Base-by-base conservation (phyloP, 1,140 invertebrate genomes). In the Globodera rostochiensis region DNA sequence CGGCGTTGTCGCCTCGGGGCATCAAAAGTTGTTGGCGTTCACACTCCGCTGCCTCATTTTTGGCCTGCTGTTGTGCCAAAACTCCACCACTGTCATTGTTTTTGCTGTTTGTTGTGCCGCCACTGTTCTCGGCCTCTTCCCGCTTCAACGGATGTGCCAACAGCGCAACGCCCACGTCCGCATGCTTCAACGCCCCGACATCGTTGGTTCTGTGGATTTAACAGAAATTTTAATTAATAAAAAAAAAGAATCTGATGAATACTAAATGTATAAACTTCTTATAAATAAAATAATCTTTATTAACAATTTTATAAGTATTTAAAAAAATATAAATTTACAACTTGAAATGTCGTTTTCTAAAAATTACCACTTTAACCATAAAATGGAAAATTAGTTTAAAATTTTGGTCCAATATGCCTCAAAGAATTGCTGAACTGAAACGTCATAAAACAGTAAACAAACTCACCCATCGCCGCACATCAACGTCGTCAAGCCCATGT, bases 141-240 rank as follows among this genome's bases (percentile, higher is more conserved):
- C n/a, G 80, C n/a, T 77, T 81, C 21, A 77, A 21, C 4, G 94
- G 94, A 91, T 95, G 95, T 1, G 95, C 93, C 21, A 98, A 91
- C 82, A 97, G 93, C 0, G 95, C 95, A 53, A 96, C 95, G 75
- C 95, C 94, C 90, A 97, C 95, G 91, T 97, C 93, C 60, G 98
- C 96, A 91, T 99, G 97, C 92, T 99, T 99, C 11, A 99, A 92
- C 45, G 98, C 98, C n/a, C 98, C 98, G 46, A 99, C 98, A 92
- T 99, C 98, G 91, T 99, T 99, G 3, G 98, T 99, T 82, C 77
- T 77, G n/a, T 53, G 7, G 36, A 7, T 60, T 75, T 21, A 15
- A 11, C 6, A 19, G n/a, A 66, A 69, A 69, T 45, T 69, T 21
- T 0, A 69, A 21, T 11, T 9, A 21, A 8, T 21, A 69, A 69